Evolutionary conservation across 2,888 invertebrate species (phyloP), one percentile per base, ranked within the genome.

Genomic region (Polymixis flavicincta): DNA sequence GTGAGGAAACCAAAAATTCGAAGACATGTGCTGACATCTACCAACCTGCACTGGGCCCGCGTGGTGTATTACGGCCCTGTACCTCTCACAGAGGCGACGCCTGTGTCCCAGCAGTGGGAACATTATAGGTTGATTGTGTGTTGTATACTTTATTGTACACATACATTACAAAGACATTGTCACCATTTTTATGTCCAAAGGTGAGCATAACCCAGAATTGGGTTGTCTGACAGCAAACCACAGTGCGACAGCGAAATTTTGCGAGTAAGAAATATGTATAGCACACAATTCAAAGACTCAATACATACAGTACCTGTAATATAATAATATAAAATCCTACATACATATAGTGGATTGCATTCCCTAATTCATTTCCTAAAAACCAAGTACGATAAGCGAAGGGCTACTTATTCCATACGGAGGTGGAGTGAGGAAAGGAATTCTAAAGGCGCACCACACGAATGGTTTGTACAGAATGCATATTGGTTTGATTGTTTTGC

Each of bases 401-500:
- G 22, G 9, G 22, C 17, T 64, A 48, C 22, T 7, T 28, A 22
- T 8, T 48, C n/a, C n/a, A n/a, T n/a, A n/a, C n/a, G n/a, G n/a
- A n/a, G n/a, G 28, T 1, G 28, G 2, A 28, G 28, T 65, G 22
- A 65, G 50, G 17, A 65, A 50, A 28, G n/a, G 14, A 50, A 32
- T 65, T 50, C 17, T 17, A 32, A 32, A 65, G 65, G 28, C 9
- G 28, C 28, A 65, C 6, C 22, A 65, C 17, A n/a, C 6, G 32
- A 22, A 52, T 72, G 19, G 17, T 48, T 48, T 7, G 22, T 55
- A 32, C 32, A 67, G 19, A 42, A 59, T 19, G n/a, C 28, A 48
- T 48, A 55, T 25, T 11, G 19, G 25, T 37, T 45, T 13, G 50
- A 70, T 28, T 42, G 22, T 57, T 78, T 74, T 59, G 71, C 78